These are phyloP conservation scores for Platysternon megacephalum DNA, from an alignment of 2,113 vertebrate genomes.

Conservation along the genomic window DNA sequence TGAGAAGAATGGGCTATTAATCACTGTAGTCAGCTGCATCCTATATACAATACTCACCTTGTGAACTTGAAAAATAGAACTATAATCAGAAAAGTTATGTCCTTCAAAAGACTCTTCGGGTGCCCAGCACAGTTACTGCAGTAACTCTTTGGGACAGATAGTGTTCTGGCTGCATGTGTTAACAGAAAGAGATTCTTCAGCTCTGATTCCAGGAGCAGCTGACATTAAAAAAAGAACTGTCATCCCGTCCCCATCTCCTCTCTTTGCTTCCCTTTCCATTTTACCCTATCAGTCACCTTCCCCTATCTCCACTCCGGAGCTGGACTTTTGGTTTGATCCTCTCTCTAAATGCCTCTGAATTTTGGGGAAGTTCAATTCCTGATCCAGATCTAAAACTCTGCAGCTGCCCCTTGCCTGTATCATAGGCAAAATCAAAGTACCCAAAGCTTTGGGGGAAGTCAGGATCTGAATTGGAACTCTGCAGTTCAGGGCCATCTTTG, in stretches of 20 bases:
- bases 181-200: slow-evolving; percentile 35
- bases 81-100: slow-evolving; percentile 65
- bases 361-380: not conserved
- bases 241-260: not conserved
- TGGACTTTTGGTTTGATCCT: not conserved
- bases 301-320: slow-evolving; percentile 37
- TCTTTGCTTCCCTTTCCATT: not conserved
- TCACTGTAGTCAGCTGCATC: slow-evolving; percentile 67
- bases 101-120: slow-evolving; percentile 66
- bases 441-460: not conserved
- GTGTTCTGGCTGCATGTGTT: slow-evolving; percentile 66
- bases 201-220: slow-evolving; percentile 44
- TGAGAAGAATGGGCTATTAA: slow-evolving; percentile 53
- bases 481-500: not conserved
- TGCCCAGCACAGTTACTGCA: slow-evolving; percentile 56
- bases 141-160: slow-evolving; percentile 67
- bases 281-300: slow-evolving; percentile 42
- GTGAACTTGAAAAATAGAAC: slow-evolving; percentile 72
- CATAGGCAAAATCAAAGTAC: slow-evolving; percentile 7
- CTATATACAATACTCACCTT: slow-evolving; percentile 54
- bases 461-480: not conserved
- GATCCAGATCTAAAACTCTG: slow-evolving; percentile 3
- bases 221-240: slow-evolving; percentile 59
- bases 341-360: not conserved
- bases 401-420: fast-evolving